Percentiles rank a stretch among this genome's conserved stretches.
These are phyloP conservation scores for Calidris pygmaea DNA, from an alignment of 2,113 vertebrate species.

Conservation along the genomic window DNA sequence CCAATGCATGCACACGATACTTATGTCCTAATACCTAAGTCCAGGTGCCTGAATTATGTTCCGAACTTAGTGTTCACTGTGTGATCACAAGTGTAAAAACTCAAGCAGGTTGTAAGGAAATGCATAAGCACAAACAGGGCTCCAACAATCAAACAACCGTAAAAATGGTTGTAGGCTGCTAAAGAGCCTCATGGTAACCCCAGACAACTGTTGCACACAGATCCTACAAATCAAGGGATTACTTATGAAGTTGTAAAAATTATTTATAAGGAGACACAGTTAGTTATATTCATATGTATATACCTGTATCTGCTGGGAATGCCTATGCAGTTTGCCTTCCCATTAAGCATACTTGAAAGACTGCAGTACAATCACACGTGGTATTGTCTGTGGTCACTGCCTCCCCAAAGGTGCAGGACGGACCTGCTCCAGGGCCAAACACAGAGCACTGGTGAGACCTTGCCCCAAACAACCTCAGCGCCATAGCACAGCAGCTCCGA, in stretches of 20 bases:
- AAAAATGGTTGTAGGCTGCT: background rate
- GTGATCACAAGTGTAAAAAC: background rate
- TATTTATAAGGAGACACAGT: background rate
- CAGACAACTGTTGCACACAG: background rate
- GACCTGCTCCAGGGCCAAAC: background rate
- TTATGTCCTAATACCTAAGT: background rate
- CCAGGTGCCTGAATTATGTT: background rate
- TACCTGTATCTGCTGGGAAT: background rate
- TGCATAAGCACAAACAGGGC: background rate
- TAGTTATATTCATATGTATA: background rate
- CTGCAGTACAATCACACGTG: background rate
- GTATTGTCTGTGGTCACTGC: background rate
- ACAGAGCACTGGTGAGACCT: background rate
- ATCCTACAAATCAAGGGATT: background rate
- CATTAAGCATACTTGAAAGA: background rate
- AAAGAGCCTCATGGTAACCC: background rate
- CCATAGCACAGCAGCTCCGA: background rate
- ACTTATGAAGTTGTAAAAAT: background rate
- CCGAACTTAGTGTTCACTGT: fast-evolving
- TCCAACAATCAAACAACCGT: background rate
- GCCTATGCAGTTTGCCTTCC: background rate
- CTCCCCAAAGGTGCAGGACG: fast-evolving
- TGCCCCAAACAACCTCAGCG: background rate
- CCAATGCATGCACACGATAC: background rate
- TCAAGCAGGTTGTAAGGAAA: background rate